These are phyloP conservation scores for Nezara viridula DNA, from an alignment of 2,888 invertebrate genomes.

Conservation along the genomic window DNA sequence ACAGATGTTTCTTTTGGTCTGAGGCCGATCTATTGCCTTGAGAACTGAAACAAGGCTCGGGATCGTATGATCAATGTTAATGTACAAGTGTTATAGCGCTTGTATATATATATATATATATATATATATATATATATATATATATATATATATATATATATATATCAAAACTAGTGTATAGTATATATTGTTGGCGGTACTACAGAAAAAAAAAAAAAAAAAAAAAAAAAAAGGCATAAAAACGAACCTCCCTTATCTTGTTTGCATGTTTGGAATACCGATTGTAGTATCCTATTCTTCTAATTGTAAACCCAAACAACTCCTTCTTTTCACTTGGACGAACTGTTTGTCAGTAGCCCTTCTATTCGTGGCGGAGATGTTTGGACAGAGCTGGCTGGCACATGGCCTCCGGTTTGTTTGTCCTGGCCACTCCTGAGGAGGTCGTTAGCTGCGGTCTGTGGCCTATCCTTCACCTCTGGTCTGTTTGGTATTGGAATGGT, in stretches of 20 bases:
- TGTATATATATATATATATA: no score
- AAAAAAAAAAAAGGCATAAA: no score
- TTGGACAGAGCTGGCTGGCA: neutral
- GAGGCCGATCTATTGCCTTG: neutral
- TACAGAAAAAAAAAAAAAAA: no score
- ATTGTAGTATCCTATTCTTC: neutral
- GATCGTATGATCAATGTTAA: no score
- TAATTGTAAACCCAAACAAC: neutral
- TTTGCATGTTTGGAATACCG: no score
- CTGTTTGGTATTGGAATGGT: neutral
- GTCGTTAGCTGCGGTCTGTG: neutral
- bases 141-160: no score
- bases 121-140: no score
- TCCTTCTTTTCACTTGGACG: neutral
- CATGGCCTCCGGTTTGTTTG: constrained; percentile 19
- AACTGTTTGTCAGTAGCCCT: neutral
- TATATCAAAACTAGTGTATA: no score
- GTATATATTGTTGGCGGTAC: no score
- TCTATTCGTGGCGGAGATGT: constrained; percentile 8
- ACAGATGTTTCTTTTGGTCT: neutral
- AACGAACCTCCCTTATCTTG: no score
- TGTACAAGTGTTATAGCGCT: no score
- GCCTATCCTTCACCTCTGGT: neutral
- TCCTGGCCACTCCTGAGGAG: neutral
- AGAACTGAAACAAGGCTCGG: no score